These are phyloP conservation scores for Clarias pachynema DNA, from an alignment of 2,797 vertebrate species.

Conservation along the genomic window DNA sequence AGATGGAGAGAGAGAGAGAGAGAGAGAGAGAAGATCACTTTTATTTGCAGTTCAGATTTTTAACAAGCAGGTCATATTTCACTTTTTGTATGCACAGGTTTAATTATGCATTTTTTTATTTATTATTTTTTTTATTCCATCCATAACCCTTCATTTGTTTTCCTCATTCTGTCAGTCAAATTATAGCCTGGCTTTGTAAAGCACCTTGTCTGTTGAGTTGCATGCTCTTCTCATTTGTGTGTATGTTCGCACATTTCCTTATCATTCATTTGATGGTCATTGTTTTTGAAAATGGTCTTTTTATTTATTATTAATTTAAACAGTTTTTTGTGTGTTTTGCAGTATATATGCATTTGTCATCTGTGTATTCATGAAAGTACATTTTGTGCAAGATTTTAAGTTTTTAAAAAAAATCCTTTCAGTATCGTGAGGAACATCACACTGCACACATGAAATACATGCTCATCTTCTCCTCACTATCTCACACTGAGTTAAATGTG, in stretches of 20 bases:
- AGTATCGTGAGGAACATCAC: background rate
- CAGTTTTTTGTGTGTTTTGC: background rate
- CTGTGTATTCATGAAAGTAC: background rate
- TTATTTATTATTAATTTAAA: background rate
- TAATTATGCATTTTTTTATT: background rate
- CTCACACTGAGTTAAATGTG: conserved; percentile 3
- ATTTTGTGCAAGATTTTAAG: background rate
- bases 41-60: background rate
- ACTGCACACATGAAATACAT: background rate
- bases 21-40: background rate
- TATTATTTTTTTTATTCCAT: background rate
- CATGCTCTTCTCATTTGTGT: conserved; percentile 69
- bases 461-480: background rate
- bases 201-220: conserved; percentile 66
- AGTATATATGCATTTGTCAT: background rate
- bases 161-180: conserved; percentile 3
- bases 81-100: background rate
- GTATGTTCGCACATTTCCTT: conserved; percentile 57
- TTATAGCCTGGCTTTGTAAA: conserved; percentile 5
- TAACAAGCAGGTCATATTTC: background rate
- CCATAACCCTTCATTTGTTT: background rate
- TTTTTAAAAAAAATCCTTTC: background rate
- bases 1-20: background rate
- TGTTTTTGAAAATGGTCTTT: background rate
- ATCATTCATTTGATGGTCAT: conserved; percentile 30